Conservation (phyloP, 2,113 vertebrate genomes). For the Tragulus kanchil region DNA sequence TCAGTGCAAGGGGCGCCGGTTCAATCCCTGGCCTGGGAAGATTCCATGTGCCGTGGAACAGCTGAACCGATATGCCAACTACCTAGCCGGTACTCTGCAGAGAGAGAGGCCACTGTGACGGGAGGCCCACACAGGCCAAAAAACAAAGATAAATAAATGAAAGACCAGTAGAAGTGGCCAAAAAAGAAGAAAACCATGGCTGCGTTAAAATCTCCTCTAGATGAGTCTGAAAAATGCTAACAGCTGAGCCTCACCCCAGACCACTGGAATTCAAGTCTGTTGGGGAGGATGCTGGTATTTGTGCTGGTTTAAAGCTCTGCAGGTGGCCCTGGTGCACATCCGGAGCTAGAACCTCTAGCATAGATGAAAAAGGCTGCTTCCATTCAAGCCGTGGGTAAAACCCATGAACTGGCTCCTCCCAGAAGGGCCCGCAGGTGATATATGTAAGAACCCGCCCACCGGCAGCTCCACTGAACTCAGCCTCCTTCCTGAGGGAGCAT, state of each 20-base stretch:
- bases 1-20: too few relatives aligned
- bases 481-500: fast-evolving
- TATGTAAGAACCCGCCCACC: fast-evolving
- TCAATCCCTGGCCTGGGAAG: too few relatives aligned
- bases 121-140: too few relatives aligned
- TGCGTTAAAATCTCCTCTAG: not conserved
- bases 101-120: too few relatives aligned
- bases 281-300: not conserved
- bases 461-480: not conserved
- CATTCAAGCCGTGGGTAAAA: not conserved
- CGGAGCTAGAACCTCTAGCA: not conserved
- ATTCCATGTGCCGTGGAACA: too few relatives aligned
- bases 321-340: not conserved
- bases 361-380: not conserved
- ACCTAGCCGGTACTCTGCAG: too few relatives aligned
- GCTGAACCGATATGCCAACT: too few relatives aligned
- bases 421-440: not conserved
- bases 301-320: not conserved
- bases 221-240: not conserved
- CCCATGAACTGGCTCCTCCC: fast-evolving
- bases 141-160: too few relatives aligned
- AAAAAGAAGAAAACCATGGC: too few relatives aligned
- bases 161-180: too few relatives aligned
- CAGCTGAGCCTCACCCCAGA: not conserved
- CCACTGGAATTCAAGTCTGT: not conserved